phyloP scores from a whole-genome alignment of 2,888 invertebrate species.

The Lamellibrachia columna region DNA sequence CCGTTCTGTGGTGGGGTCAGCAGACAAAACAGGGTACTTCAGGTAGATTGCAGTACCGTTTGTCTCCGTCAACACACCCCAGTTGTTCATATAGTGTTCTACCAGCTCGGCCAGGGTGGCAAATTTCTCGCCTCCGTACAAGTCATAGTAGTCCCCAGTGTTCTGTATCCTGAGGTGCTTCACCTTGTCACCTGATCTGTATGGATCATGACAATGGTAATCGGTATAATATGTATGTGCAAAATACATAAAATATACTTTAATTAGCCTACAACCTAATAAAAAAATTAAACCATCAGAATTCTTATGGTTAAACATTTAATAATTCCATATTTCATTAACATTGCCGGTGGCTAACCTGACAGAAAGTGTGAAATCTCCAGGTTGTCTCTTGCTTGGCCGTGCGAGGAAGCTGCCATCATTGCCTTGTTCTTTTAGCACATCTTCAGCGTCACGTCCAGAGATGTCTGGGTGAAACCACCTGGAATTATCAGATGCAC shows the following conservation, averaged over 20 bases:
- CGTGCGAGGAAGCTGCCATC: slow-evolving; percentile 97
- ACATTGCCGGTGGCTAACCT: slow-evolving; percentile 66
- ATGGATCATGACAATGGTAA: no score
- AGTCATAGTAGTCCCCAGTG: slow-evolving; percentile 95
- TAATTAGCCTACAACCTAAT: no score
- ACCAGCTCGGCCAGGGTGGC: slow-evolving; percentile 96
- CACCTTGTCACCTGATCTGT: slow-evolving; percentile 88
- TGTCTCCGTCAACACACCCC: slow-evolving; percentile 89
- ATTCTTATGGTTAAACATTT: no score
- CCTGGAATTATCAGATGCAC: slow-evolving; percentile 45
- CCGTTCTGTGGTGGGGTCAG: slow-evolving; percentile 96
- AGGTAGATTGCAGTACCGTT: slow-evolving; percentile 94
- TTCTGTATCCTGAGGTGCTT: slow-evolving; percentile 99
- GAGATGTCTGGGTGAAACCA: slow-evolving; percentile 94
- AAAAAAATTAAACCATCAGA: no score
- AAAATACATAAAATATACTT: no score
- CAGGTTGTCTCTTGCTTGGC: slow-evolving; percentile 93
- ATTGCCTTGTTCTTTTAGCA: slow-evolving; percentile 88
- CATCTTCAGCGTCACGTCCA: slow-evolving; percentile 92
- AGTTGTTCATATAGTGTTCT: slow-evolving; percentile 97
- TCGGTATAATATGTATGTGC: no score
- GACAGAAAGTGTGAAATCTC: slow-evolving; percentile 97
- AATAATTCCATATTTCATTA: no score
- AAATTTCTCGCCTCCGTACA: slow-evolving; percentile 95
- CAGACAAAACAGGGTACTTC: slow-evolving; percentile 92